Evolutionary conservation across 2,797 vertebrate species (phyloP), one percentile per base, ranked within the genome.

Genomic region (Enteromius trimaculatus): DNA sequence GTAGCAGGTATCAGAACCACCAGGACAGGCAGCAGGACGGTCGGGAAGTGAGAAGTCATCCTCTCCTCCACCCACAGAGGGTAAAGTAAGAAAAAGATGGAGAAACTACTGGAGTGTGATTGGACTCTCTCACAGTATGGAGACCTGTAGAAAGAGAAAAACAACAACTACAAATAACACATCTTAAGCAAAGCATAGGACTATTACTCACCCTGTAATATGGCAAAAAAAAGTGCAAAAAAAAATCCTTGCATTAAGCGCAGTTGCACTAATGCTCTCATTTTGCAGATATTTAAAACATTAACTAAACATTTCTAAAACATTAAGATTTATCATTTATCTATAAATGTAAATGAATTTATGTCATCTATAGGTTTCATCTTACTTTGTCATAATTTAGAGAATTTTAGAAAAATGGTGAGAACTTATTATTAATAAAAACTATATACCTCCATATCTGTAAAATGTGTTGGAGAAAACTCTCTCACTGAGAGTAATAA

Each of bases 31-130:
- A 93, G 84, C 87, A 93, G 53, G 82, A 90, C 87, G 90, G 91
- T 88, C 82, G 90, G 89, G 69, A 92, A 83, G 82, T 88, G 86
- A 85, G 84, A 92, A 85, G 90, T 90, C 94, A 95, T 95, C 85
- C 85, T 93, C 89, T 91, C 90, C 90, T 90, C 85, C 80, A 86
- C 89, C 93, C 94, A 75, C 14, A 84, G n/a, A 26, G 44, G 75
- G 82, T 31, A 31, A 44, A 79, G 77, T 62, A 16, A 87, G 31
- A 47, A 17, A 49, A 62, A 62, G 31, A 64, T 49, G 4, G 17
- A 37, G 51, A 80, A 69, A 21, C 17, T 14, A 64, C 19, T 0
- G 53, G 64, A 72, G 79, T 19, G 78, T 68, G 9, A 23, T 42
- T 77, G 19, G 47, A 47, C 55, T 80, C 60, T n/a, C 69, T 89